Percentiles rank a stretch among this genome's conserved stretches.
phyloP scores from a whole-genome alignment of 2,888 invertebrate genomes.

The Xestia rhomboidea region DNA sequence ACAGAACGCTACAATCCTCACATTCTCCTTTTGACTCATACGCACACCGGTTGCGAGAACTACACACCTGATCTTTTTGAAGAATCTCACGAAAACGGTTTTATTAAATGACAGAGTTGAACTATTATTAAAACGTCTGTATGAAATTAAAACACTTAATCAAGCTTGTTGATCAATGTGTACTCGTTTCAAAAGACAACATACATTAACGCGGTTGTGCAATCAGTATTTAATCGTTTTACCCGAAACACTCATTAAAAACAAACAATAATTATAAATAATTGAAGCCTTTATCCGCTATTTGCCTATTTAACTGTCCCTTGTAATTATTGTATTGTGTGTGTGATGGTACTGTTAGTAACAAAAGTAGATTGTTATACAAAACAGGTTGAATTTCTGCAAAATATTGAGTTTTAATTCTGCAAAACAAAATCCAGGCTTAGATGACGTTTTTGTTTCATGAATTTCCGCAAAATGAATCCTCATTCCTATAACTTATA shows the following conservation, averaged over 20 bases:
- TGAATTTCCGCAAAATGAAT: too few species aligned
- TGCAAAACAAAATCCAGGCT: too few species aligned
- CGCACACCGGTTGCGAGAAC: too few species aligned
- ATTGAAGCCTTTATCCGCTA: conserved; percentile 20
- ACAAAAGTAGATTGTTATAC: not conserved
- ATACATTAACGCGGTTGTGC: not conserved
- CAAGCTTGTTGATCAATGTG: not conserved
- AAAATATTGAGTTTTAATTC: not conserved
- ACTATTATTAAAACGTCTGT: not conserved
- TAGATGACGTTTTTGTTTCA: too few species aligned
- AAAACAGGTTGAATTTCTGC: not conserved
- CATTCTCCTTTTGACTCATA: too few species aligned
- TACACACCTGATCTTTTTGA: too few species aligned
- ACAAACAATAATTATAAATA: conserved; percentile 27
- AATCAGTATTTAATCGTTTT: conserved; percentile 11
- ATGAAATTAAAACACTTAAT: not conserved
- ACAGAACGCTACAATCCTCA: too few species aligned
- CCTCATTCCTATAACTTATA: too few species aligned
- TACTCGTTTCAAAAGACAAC: conserved; percentile 15
- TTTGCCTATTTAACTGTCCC: conserved; percentile 6
- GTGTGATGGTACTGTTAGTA: not conserved
- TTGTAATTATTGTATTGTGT: conserved; percentile 15
- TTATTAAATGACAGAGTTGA: not conserved
- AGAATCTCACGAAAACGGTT: too few species aligned
- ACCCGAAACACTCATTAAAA: conserved; percentile 23